phyloP scores from a whole-genome alignment of 2,888 invertebrate genomes.

The Athalia rosae region DNA sequence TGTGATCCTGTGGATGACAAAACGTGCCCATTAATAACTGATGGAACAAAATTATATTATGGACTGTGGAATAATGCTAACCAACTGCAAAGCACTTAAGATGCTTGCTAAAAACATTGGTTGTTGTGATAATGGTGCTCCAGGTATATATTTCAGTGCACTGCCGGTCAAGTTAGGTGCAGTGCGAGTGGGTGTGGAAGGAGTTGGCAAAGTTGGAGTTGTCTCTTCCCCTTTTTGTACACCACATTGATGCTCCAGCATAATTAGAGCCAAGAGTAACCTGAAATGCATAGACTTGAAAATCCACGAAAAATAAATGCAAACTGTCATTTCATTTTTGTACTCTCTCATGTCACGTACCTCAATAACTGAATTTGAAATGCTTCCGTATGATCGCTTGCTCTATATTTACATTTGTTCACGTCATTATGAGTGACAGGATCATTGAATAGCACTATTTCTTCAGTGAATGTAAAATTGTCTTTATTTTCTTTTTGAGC shows the following conservation, averaged over 20 bases:
- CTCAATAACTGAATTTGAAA: slow-evolving; percentile 82
- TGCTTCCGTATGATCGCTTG: slow-evolving; percentile 80
- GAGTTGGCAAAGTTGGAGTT: slow-evolving; percentile 56
- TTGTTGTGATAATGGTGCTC: slow-evolving; percentile 84
- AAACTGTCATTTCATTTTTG: background rate
- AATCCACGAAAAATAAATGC: too few species aligned
- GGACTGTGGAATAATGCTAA: slow-evolving; percentile 47
- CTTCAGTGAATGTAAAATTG: slow-evolving; percentile 82
- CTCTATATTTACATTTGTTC: slow-evolving; percentile 76
- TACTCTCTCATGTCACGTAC: slow-evolving; percentile 55
- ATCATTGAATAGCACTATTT: slow-evolving; percentile 84
- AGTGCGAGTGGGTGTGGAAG: slow-evolving; percentile 62
- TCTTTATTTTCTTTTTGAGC: slow-evolving; percentile 72
- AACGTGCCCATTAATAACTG: background rate
- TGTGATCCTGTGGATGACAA: slow-evolving; percentile 75
- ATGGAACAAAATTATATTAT: slow-evolving; percentile 45
- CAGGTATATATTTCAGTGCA: slow-evolving; percentile 78
- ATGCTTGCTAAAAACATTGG: slow-evolving; percentile 89
- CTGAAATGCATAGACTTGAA: slow-evolving; percentile 64
- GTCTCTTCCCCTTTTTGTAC: slow-evolving; percentile 74
- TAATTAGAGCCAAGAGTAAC: slow-evolving; percentile 82
- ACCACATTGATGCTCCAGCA: slow-evolving; percentile 84
- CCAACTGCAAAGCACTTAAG: slow-evolving; percentile 83
- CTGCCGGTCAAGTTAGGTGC: slow-evolving; percentile 65
- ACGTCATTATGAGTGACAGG: slow-evolving; percentile 73